These are phyloP conservation scores for Ciconia maguari DNA, from an alignment of 2,113 vertebrate species.

Conservation along the genomic window DNA sequence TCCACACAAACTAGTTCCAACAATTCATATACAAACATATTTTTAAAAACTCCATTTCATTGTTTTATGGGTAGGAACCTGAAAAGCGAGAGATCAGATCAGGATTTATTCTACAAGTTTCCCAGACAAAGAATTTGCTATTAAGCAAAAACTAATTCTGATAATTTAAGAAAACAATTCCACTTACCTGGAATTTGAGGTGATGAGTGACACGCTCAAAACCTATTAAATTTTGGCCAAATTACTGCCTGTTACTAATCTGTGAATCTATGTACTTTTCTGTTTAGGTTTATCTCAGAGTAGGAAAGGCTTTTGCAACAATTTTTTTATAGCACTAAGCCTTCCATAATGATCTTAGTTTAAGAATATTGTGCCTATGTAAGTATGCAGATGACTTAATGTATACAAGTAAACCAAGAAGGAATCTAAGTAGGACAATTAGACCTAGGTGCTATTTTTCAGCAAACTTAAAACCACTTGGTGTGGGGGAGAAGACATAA, in stretches of 20 bases:
- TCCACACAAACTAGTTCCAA: not conserved
- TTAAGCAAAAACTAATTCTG: not conserved
- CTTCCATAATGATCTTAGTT: not conserved
- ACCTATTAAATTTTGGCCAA: not conserved
- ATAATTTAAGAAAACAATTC: not conserved
- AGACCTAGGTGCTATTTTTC: not conserved
- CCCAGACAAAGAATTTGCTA: not conserved
- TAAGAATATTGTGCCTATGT: not conserved
- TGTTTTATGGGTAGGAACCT: not conserved
- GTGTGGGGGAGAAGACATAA: not conserved
- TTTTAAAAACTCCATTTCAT: not conserved
- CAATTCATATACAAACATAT: not conserved
- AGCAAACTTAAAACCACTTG: not conserved
- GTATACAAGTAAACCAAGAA: not conserved
- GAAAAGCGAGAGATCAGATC: not conserved
- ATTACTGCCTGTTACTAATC: not conserved
- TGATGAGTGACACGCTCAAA: not conserved
- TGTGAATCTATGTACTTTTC: not conserved
- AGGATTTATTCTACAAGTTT: not conserved
- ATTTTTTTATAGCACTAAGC: not conserved
- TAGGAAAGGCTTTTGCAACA: not conserved
- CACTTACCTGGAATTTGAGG: not conserved
- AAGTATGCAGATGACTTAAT: not conserved
- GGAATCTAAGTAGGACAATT: not conserved
- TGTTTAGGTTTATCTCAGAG: not conserved